Conservation (phyloP, 2,888 invertebrate genomes). For the Thereva nobilitata region DNA sequence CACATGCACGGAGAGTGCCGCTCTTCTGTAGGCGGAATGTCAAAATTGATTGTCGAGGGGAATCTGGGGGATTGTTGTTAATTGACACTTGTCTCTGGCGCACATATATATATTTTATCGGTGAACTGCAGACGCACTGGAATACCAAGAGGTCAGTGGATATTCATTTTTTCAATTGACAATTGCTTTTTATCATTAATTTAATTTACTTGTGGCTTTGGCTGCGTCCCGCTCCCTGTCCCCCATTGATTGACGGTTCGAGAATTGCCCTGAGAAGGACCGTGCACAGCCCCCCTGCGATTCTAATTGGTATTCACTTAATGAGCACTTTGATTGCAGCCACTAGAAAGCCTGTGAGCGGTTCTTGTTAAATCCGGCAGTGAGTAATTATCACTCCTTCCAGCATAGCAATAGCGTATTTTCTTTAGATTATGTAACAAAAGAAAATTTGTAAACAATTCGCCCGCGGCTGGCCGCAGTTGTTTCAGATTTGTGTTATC, state of each 20-base stretch:
- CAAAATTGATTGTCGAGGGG: constrained; percentile 39
- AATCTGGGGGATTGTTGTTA: constrained; percentile 1
- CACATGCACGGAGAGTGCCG: not conserved
- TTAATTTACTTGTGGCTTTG: not conserved
- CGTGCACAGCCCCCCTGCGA: too few relatives aligned
- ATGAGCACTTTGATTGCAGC: too few relatives aligned
- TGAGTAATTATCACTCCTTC: not conserved
- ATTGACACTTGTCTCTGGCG: constrained; percentile 19
- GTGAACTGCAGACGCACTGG: not conserved
- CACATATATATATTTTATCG: not conserved
- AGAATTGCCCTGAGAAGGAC: too few relatives aligned
- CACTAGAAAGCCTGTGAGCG: too few relatives aligned
- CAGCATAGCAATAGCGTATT: not conserved
- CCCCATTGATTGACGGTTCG: not conserved
- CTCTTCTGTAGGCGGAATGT: constrained; percentile 36
- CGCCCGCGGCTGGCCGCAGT: too few relatives aligned
- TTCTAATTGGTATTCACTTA: too few relatives aligned
- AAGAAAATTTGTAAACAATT: constrained; percentile 6
- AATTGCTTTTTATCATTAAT: constrained; percentile 25
- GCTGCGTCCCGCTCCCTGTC: not conserved
- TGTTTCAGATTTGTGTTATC: too few relatives aligned
- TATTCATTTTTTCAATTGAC: constrained; percentile 18
- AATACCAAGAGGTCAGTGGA: constrained; percentile 23
- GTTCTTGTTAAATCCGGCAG: too few relatives aligned
- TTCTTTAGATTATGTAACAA: constrained; percentile 11